Evolutionary conservation across 2,113 vertebrate genomes (phyloP).

Genomic region (Zosterops borbonicus): DNA sequence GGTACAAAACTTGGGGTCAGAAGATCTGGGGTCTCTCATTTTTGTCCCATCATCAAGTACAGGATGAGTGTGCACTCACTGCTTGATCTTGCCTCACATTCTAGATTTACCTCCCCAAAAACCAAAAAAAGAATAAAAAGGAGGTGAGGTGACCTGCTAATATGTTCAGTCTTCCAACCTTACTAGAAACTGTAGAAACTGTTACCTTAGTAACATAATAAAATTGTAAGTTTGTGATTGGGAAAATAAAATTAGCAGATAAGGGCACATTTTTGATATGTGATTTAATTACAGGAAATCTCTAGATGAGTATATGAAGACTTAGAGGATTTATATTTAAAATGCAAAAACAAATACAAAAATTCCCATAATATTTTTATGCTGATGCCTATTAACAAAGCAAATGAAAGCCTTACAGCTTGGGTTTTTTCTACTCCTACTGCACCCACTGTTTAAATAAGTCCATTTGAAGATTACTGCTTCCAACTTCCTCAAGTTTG

Average conservation of each 20-base stretch:
- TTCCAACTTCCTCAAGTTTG: background rate
- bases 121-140: rapidly evolving
- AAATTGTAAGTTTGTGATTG: background rate
- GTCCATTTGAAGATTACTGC: background rate
- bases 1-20: background rate
- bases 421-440: background rate
- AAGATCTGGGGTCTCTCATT: background rate
- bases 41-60: background rate
- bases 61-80: rapidly evolving
- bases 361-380: background rate
- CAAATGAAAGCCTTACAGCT: background rate
- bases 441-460: background rate
- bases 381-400: background rate
- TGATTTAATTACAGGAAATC: background rate
- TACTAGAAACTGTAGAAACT: background rate
- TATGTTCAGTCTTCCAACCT: background rate
- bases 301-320: background rate
- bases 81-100: background rate
- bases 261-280: background rate
- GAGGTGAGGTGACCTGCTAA: background rate
- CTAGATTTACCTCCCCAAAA: background rate
- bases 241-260: background rate
- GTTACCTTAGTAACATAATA: background rate
- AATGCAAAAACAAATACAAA: background rate
- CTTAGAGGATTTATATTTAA: background rate